phyloP scores from a whole-genome alignment of 1,140 invertebrate genomes.

The Popillia japonica region DNA sequence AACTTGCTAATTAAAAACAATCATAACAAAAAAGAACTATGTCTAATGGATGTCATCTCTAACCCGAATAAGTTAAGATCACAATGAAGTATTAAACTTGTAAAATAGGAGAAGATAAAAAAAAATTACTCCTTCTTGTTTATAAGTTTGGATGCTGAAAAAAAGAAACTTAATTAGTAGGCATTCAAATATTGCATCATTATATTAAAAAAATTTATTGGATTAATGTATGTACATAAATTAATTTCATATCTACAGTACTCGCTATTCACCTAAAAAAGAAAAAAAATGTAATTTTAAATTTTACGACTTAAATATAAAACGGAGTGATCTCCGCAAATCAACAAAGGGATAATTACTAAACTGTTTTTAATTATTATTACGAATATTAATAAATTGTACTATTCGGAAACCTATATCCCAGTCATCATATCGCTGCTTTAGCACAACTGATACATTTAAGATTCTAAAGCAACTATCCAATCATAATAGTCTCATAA shows the following conservation, averaged over 20 bases:
- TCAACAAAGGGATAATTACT: not conserved
- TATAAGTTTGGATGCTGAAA: conserved; percentile 44
- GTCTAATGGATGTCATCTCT: not conserved
- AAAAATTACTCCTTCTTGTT: conserved; percentile 40
- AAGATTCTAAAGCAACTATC: no score
- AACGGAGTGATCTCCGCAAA: not conserved
- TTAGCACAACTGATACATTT: no score
- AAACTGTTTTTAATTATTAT: no score
- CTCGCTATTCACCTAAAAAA: conserved; percentile 19
- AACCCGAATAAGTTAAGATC: conserved; percentile 22
- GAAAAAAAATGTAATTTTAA: not conserved
- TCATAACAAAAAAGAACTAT: not conserved
- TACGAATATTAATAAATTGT: no score
- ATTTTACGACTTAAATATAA: not conserved
- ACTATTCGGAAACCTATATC: no score
- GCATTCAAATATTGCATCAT: not conserved
- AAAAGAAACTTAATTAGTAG: conserved; percentile 10
- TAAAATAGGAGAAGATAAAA: not conserved
- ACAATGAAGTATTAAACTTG: not conserved
- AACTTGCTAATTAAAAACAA: conserved; percentile 5
- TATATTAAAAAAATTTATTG: conserved; percentile 24
- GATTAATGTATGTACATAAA: not conserved
- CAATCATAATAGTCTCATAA: no score
- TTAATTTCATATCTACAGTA: not conserved
- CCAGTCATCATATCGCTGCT: no score